Base-by-base conservation (phyloP, 2,113 vertebrate genomes). In the Puffinus mauretanicus region DNA sequence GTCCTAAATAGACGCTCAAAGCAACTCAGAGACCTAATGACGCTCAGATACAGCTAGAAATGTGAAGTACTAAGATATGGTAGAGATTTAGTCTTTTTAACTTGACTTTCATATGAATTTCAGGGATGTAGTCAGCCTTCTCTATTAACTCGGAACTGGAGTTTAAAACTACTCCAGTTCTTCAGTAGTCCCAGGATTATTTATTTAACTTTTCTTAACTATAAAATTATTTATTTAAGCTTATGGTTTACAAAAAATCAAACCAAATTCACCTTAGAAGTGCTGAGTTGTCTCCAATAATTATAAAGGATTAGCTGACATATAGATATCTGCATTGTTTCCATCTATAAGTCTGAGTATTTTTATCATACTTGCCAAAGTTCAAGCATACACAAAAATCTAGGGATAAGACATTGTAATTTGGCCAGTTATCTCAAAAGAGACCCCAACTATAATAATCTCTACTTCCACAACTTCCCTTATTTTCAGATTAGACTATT, bases 371-470 rank as follows among this genome's bases (percentile, higher is more conserved):
- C 11, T n/a, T 57, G 21, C 2, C 10, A 25, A 91, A 82, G 51
- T 57, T 66, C 17, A 61, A 66, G 30, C 6, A 32, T 12, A 27
- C 16, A 51, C 6, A 79, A 42, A 87, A 71, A 36, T 2, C 1
- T 27, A 8, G 3, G 6, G 4, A 40, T 46, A 65, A 8, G 46
- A 36, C 8, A 40, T 11, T 9, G 1, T 27, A 30, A 67, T 49
- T 44, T 73, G 20, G 21, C 7, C 7, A 30, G 15, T 44, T 82
- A 58, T 13, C 17, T 70, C 46, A 52, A 75, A 88, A 82, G 12
- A 47, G 1, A 24, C 2, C 4, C 17, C 49, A 12, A 54, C 6
- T 4, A 16, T 25, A 57, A 52, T 2, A 71, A 12, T 10, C 1
- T 54, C 16, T 44, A 60, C 21, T 65, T 67, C 34, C 13, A 70